These are phyloP conservation scores for Arremon aurantiirostris DNA, from an alignment of 2,797 vertebrate species.

Conservation along the genomic window DNA sequence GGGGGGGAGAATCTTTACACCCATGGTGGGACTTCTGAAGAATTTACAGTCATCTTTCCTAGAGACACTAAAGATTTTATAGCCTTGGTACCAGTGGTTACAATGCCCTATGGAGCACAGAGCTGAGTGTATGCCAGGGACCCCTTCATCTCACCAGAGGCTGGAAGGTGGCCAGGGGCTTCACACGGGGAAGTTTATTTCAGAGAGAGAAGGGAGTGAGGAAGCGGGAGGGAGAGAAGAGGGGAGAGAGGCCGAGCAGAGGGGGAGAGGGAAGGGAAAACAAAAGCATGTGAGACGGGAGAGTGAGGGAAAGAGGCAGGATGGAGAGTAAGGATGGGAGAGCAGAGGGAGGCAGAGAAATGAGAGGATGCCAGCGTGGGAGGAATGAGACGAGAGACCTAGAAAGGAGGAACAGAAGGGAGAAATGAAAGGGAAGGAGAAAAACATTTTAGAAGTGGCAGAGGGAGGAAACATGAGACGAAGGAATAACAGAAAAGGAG, in stretches of 20 bases:
- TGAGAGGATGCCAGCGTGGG: neutral
- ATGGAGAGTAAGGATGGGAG: neutral
- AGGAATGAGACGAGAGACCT: neutral
- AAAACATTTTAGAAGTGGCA: neutral
- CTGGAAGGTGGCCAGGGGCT: slow-evolving; percentile 65
- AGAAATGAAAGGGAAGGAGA: neutral
- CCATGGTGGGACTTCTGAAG: slow-evolving; percentile 72
- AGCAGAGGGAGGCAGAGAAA: neutral
- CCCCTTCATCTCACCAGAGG: slow-evolving; percentile 43
- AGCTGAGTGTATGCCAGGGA: slow-evolving; percentile 61
- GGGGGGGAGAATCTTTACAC: slow-evolving; percentile 65
- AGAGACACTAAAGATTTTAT: slow-evolving; percentile 76
- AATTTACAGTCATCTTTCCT: slow-evolving; percentile 78
- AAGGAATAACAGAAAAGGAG: slow-evolving; percentile 33
- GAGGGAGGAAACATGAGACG: neutral
- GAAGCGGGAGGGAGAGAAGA: slow-evolving; percentile 41
- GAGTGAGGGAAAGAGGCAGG: neutral
- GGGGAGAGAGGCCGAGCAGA: slow-evolving; percentile 33
- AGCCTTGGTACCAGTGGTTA: slow-evolving; percentile 71
- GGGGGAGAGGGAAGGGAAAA: slow-evolving; percentile 41
- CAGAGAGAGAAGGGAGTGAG: slow-evolving; percentile 29
- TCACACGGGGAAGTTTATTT: slow-evolving; percentile 47
- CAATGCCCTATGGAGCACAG: slow-evolving; percentile 68
- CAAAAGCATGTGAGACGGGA: slow-evolving; percentile 7
- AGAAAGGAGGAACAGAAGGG: neutral